Base-by-base conservation (phyloP, 2,113 vertebrate genomes). In the Sitta europaea region DNA sequence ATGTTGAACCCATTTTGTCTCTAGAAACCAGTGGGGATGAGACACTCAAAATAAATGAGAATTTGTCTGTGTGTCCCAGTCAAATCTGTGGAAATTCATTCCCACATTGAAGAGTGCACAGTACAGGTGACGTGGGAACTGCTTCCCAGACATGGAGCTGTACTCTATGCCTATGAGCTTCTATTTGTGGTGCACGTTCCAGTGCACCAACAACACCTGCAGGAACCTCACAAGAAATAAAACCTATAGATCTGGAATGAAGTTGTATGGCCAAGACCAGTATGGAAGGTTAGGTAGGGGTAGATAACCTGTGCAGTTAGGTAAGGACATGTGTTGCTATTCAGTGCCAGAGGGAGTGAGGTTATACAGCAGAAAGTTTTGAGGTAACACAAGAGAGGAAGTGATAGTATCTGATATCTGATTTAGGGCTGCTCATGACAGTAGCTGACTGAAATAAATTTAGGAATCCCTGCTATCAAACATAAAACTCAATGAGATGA, bases 111-210 rank as follows among this genome's bases (percentile, higher is more conserved):
- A 16, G 66, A 48, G 67, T 31, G 35, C 35, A 4, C 27, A 28
- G 53, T 21, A 25, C 22, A 51, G 51, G 36, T 63, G 40, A 25
- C 17, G n/a, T 29, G 50, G 42, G 55, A 77, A 2, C 33, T 42
- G 50, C 35, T 84, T 79, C 67, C 27, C 43, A 38, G 53, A 8
- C 1, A 0, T 9, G 23, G 58, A n/a, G 28, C 47, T 66, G n/a
- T 43, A 40, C 55, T 40, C 19, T 10, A 0, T 53, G 57, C 14
- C 47, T 45, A 0, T 15, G 36, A 40, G 22, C 67, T 63, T 45
- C 47, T 48, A 0, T 75, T 54, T 5, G 1, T 48, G 48, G 0
- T 36, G 19, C 4, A 5, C 31, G 16, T 63, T 42, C 35, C 33
- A 48, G 12, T 67, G 25, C 25, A 2, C 29, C 53, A 54, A 15